These are phyloP conservation scores for Drosophila aldrichi DNA, from an alignment of 2,888 invertebrate genomes.

Conservation along the genomic window DNA sequence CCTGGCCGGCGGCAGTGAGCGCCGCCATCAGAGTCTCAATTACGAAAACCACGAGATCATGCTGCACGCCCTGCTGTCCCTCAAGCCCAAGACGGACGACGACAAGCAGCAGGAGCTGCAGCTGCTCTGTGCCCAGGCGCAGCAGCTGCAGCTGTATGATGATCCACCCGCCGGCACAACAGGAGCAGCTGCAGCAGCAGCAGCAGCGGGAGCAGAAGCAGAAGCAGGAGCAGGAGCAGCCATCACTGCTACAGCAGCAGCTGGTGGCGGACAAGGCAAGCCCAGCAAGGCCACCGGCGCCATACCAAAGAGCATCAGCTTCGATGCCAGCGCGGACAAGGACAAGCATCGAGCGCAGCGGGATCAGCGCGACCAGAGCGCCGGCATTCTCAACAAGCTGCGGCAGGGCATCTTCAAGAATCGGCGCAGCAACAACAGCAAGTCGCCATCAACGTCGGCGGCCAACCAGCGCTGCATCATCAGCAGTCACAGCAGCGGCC, in stretches of 20 bases:
- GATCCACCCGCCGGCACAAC: slow-evolving; percentile 4
- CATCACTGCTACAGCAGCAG: neutral
- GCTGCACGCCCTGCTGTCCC: slow-evolving; percentile 57
- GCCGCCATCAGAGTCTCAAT: slow-evolving; percentile 84
- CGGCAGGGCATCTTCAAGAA: slow-evolving; percentile 90
- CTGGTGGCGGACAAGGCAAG: slow-evolving; percentile 70
- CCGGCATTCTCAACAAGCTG: slow-evolving; percentile 90
- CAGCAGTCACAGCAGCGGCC: neutral
- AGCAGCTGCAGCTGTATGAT: slow-evolving; percentile 76
- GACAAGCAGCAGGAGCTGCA: slow-evolving; percentile 79
- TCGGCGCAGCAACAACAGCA: slow-evolving; percentile 86
- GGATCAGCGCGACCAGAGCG: slow-evolving; percentile 84
- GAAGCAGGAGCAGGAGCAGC: neutral
- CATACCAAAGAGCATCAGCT: slow-evolving; percentile 96
- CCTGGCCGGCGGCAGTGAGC: slow-evolving; percentile 66
- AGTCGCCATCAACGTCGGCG: slow-evolving; percentile 3
- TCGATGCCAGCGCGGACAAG: slow-evolving; percentile 95
- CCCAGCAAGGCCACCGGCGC: slow-evolving; percentile 90
- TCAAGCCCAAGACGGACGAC: slow-evolving; percentile 81
- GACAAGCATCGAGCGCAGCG: slow-evolving; percentile 60
- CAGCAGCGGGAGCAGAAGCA: neutral
- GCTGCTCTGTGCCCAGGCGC: slow-evolving; percentile 80
- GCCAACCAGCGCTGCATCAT: slow-evolving; percentile 82
- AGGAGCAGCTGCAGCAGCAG: neutral
- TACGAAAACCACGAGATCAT: slow-evolving; percentile 85